A percentile compares a stretch with the other conserved stretches of the same genome.
Conservation (phyloP, 1,140 invertebrate species). For the Pachyrhynchus sulphureomaculatus region DNA sequence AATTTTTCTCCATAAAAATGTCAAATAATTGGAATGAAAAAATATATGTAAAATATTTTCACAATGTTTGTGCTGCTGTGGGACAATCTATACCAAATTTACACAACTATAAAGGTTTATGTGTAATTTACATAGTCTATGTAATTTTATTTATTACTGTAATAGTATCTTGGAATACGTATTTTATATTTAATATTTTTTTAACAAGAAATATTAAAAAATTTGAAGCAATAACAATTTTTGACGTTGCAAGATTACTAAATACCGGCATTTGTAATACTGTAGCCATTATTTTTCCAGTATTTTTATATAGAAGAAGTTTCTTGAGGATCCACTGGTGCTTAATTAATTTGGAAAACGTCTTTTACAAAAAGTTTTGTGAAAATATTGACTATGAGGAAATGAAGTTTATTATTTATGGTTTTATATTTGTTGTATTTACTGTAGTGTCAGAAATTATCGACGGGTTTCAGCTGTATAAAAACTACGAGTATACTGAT, state of each 20-base stretch:
- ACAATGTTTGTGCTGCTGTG: background rate
- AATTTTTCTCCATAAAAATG: too few relatives aligned
- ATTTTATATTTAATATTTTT: background rate
- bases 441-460: too few relatives aligned
- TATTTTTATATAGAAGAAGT: constrained; percentile 7
- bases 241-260: background rate
- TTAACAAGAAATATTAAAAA: background rate
- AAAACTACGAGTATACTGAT: too few relatives aligned
- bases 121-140: constrained; percentile 12
- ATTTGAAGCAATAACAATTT: background rate
- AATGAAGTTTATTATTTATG: too few relatives aligned
- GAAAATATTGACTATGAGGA: background rate
- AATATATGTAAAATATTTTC: background rate
- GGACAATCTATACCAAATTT: constrained; percentile 15
- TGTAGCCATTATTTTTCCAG: background rate
- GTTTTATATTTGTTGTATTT: too few relatives aligned
- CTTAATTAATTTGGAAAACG: background rate
- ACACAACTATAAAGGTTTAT: constrained; percentile 4
- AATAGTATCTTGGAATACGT: background rate
- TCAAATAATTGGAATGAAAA: background rate
- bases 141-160: background rate
- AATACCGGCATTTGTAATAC: background rate
- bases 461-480: too few relatives aligned
- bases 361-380: background rate
- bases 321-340: background rate